Percentiles rank a stretch among this genome's conserved stretches.
Conservation (phyloP, 2,113 vertebrate genomes). For the Tichodroma muraria region DNA sequence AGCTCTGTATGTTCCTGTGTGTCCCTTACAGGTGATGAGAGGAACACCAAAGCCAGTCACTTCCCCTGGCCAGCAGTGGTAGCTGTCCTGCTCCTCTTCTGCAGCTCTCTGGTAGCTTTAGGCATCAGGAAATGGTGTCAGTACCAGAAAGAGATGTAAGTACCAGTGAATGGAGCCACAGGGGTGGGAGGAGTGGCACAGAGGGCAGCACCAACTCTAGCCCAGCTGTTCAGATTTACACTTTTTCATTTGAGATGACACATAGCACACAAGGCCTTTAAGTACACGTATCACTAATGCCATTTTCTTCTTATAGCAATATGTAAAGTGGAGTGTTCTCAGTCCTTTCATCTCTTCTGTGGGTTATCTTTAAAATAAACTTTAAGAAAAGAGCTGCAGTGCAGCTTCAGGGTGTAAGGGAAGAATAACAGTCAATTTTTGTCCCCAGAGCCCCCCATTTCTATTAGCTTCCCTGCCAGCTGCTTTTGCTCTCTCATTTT, state of each 20-base stretch:
- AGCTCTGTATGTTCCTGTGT: neutral
- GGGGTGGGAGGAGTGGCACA: neutral
- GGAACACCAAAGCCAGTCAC: neutral
- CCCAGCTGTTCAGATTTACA: neutral
- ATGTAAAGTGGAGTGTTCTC: neutral
- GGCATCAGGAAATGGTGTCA: slow-evolving; percentile 68
- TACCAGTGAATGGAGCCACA: neutral
- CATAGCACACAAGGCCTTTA: neutral
- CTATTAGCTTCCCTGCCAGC: neutral
- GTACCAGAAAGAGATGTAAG: slow-evolving; percentile 72
- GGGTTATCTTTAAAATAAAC: neutral
- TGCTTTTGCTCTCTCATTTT: neutral
- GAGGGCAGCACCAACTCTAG: neutral
- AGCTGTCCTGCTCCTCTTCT: slow-evolving; percentile 47
- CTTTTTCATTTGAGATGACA: neutral
- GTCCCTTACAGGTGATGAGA: neutral
- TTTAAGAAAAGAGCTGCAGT: neutral
- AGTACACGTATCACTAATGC: neutral
- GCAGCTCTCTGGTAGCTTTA: slow-evolving; percentile 1
- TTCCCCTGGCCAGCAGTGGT: slow-evolving; percentile 56
- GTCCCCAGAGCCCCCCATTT: neutral
- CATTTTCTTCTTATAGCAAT: neutral
- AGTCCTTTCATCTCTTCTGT: neutral
- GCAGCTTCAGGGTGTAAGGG: neutral
- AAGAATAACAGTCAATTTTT: neutral